Evolutionary conservation across 2,888 invertebrate genomes (phyloP), one percentile per base, ranked within the genome.

Genomic region (Parnassius mnemosyne): DNA sequence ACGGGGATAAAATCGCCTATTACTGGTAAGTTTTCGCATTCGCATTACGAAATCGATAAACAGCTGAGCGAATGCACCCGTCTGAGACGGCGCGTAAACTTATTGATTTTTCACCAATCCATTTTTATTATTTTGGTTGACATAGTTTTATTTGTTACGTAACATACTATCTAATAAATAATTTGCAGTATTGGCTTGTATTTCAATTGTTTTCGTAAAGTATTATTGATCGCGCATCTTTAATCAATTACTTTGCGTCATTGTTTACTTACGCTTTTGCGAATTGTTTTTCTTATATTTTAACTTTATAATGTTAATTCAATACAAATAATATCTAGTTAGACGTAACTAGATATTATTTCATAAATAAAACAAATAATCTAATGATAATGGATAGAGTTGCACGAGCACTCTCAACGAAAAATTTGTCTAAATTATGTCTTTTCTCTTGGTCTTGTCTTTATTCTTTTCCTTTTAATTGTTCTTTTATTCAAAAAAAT

Each of bases 1-100:
- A 95, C 67, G 98, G 97, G 42, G 97, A 98, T 75, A 97, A 95
- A 83, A 93, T 98, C 68, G 98, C 98, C 20, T 99, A 95, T 89
- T 97, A 97, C 84, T 99, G 99, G 99, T 98, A 90, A 95, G 96
- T 75, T 44, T 49, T 49, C 10, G 16, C 13, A 13, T 3, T 11
- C 11, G 12, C 72, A 68, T 66, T 70, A 61, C 67, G 71, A 71
- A 83, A 85, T 87, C 85, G 71, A 87, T 87, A 81, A 75, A 75
- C 83, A 84, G 86, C 87, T 87, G 84, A 79, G 85, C 84, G 83
- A 76, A 75, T 80, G 79, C 68, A 70, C 74, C 78, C 66, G 65
- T 76, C 78, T 75, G 84, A 81, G 84, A 77, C 81, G 79, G 83
- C 84, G 89, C 87, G 84, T 80, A 80, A 80, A 78, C 65, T 76